Percentiles rank a stretch among this genome's conserved stretches.
Evolutionary conservation across 2,888 invertebrate species (phyloP).

Genomic region (Brachyopa scutellaris): DNA sequence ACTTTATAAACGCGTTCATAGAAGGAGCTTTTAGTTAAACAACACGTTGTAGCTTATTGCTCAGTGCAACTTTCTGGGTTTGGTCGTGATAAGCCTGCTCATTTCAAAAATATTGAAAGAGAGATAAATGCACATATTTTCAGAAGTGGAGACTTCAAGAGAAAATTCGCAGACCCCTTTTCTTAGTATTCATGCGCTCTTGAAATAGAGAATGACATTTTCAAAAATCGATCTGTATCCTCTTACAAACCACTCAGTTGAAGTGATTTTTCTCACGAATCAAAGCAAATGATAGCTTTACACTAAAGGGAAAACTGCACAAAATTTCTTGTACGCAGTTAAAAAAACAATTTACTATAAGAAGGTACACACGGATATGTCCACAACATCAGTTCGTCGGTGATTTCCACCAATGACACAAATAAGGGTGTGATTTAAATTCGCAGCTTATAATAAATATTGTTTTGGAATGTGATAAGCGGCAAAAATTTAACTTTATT

Average conservation of each 20-base stretch:
- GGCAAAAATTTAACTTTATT: neutral
- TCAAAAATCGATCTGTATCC: conserved; percentile 47
- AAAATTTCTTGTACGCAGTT: neutral
- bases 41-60: conserved; percentile 13
- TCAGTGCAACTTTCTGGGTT: conserved; percentile 41
- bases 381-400: conserved; percentile 21
- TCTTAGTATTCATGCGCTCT: conserved; percentile 34
- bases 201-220: conserved; percentile 17
- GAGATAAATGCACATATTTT: conserved; percentile 4
- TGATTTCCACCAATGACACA: conserved; percentile 15
- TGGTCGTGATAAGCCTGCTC: conserved; percentile 43
- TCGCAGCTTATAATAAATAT: neutral
- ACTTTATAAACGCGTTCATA: neutral
- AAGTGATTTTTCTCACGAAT: neutral
- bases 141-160: conserved; percentile 5
- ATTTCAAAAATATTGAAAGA: conserved; percentile 5
- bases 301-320: neutral
- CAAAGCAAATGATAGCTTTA: conserved; percentile 7
- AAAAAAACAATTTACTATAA: conserved; percentile 30
- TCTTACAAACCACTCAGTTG: neutral
- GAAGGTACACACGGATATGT: neutral
- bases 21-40: neutral
- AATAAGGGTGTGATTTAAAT: neutral
- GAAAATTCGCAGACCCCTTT: neutral
- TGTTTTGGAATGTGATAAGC: too few relatives aligned